Evolutionary conservation across 1,140 invertebrate species (phyloP), one percentile per base, ranked within the genome.

Genomic region (Pantala flavescens): DNA sequence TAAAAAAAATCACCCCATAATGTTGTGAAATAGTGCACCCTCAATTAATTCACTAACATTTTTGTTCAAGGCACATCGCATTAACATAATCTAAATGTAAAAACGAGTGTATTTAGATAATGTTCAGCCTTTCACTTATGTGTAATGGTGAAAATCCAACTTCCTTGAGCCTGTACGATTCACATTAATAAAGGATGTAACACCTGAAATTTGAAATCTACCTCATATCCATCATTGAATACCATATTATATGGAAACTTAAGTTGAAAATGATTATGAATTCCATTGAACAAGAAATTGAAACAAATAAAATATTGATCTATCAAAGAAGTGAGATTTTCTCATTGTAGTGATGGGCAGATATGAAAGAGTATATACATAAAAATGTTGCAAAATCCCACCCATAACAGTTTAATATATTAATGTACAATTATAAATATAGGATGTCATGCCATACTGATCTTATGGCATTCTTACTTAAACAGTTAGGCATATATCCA

Each of bases 401-500:
- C 14, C 49, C 49, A 63, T 63, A 63, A 63, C 49, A 63, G n/a
- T 63, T 19, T 63, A 63, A 63, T 63, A 63, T 63, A 63, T 63
- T 63, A 63, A 63, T 63, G 49, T 63, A 63, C 49, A 63, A 63
- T 63, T 63, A 63, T 63, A 63, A 63, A 63, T 63, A 63, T 63
- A 63, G 49, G n/a, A 63, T 63, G 49, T 63, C 49, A 63, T 14
- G n/a, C 49, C n/a, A 21, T 63, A 63, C n/a, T 16, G n/a, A 63
- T 63, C n/a, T 63, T 12, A 63, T 63, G 49, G 49, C 49, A 63
- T 63, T 63, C n/a, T 19, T 63, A 63, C 49, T 63, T 16, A 63
- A 19, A 63, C 49, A 63, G n/a, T 21, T 63, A 63, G 14, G 49
- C 14, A 63, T 63, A 63, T 63, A 63, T 63, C 49, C 49, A 63